Percentiles rank a stretch among this genome's conserved stretches.
Evolutionary conservation across 2,113 vertebrate genomes (phyloP).

Genomic region (Amblyornis subalaris): DNA sequence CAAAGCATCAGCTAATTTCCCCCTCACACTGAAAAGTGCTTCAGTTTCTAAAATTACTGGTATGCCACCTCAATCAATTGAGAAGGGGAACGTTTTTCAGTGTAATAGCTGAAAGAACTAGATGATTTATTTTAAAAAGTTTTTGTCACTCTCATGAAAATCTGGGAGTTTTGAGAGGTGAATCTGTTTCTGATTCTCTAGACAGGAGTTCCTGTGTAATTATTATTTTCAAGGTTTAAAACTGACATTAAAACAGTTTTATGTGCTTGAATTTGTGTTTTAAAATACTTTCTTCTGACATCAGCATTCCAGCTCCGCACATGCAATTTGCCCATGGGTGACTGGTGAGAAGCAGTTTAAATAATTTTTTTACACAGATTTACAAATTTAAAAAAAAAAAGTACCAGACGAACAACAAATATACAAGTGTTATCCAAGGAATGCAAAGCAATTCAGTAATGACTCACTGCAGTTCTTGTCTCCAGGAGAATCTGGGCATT

Average conservation of each 20-base stretch:
- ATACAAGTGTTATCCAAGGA: neutral
- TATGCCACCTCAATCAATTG: neutral
- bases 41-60: neutral
- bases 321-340: neutral
- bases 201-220: neutral
- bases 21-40: neutral
- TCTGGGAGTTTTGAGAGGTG: neutral
- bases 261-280: neutral
- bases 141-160: neutral
- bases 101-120: neutral
- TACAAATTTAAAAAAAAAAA: no score
- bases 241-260: neutral
- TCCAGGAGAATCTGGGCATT: neutral
- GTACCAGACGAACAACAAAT: neutral
- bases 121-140: neutral
- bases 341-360: neutral
- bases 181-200: neutral
- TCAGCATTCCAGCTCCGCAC: neutral
- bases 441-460: neutral
- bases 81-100: neutral
- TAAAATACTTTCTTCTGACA: neutral
- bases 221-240: neutral
- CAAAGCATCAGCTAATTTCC: constrained; percentile 29
- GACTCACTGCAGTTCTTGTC: neutral
- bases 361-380: neutral